Conservation (phyloP, 2,797 vertebrate species). For the Oreochromis grahami region DNA sequence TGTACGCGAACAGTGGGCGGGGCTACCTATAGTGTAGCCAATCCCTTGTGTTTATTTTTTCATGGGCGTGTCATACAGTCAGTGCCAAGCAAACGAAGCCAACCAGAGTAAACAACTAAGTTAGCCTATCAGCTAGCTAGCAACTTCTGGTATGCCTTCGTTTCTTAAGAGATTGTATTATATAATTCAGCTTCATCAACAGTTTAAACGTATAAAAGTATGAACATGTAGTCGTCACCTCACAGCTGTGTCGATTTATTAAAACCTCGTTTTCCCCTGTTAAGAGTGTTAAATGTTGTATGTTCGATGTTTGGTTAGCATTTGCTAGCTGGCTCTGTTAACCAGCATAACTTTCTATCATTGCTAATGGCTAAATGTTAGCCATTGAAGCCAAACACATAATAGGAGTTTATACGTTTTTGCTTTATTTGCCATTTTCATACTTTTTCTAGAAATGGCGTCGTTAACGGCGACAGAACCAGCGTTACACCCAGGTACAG, state of each 20-base stretch:
- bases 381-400: not conserved
- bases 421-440: not conserved
- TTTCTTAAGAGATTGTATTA: not conserved
- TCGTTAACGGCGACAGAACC: conserved; percentile 75
- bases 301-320: conserved; percentile 34
- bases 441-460: conserved; percentile 71
- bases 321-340: not conserved
- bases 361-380: not conserved
- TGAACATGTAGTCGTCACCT: not conserved
- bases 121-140: conserved; percentile 41
- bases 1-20: not conserved
- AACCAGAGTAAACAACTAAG: conserved; percentile 30
- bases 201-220: accelerated
- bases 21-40: not conserved
- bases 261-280: not conserved
- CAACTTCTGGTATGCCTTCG: conserved; percentile 27
- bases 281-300: not conserved
- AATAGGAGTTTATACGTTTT: not conserved
- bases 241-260: accelerated
- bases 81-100: not conserved
- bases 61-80: conserved; percentile 20
- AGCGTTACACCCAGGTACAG: conserved; percentile 56
- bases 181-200: not conserved
- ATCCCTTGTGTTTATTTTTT: not conserved
- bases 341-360: conserved; percentile 6